These are phyloP conservation scores for Pitangus sulphuratus DNA, from an alignment of 2,797 vertebrate genomes.

Conservation along the genomic window DNA sequence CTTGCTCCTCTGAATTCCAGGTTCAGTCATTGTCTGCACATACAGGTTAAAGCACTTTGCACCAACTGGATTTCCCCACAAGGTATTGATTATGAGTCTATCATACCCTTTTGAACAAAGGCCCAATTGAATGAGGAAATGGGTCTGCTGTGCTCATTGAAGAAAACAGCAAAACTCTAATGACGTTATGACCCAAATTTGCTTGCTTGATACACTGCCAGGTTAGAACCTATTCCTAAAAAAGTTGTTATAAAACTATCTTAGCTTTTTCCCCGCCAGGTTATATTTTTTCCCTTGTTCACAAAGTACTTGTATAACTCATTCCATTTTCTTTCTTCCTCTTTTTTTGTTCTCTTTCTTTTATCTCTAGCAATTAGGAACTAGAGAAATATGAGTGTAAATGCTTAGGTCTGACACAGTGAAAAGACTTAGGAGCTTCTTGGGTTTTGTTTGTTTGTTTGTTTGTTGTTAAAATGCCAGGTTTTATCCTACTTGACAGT, in stretches of 20 bases:
- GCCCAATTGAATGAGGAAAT: not conserved
- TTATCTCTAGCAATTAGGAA: not conserved
- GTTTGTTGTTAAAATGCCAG: not conserved
- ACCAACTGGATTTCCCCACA: not conserved
- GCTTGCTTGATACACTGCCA: not conserved
- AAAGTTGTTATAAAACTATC: not conserved
- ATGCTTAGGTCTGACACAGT: not conserved
- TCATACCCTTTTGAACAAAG: not conserved
- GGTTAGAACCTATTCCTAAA: not conserved
- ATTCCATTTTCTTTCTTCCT: not conserved
- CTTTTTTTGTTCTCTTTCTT: not conserved
- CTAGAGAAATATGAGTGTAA: not conserved
- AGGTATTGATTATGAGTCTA: not conserved
- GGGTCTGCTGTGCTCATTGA: not conserved
- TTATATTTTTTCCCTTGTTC: not conserved
- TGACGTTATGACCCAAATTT: not conserved
- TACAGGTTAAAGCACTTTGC: not conserved
- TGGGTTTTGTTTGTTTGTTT: not conserved
- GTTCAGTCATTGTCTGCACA: not conserved
- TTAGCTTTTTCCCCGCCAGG: not conserved
- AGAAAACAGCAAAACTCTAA: not conserved
- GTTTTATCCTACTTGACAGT: not conserved
- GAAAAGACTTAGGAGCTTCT: not conserved
- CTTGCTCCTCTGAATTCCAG: not conserved
- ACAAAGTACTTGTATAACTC: not conserved